Evolutionary conservation across 2,888 invertebrate species (phyloP), one percentile per base, ranked within the genome.

Genomic region (Salpingus planirostris): DNA sequence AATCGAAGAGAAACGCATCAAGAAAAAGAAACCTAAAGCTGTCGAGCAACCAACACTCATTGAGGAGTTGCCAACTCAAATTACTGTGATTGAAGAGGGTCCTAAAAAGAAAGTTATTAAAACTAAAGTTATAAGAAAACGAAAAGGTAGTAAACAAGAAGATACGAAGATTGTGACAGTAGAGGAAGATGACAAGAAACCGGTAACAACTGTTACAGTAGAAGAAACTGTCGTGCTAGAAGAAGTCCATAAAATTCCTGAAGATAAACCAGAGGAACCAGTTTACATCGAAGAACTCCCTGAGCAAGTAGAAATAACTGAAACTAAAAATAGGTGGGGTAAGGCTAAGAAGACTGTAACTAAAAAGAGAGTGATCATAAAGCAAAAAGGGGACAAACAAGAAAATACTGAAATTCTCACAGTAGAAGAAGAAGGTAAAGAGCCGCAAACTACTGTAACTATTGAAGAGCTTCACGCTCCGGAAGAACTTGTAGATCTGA

Each of bases 341-440:
- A 63, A 66, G 24, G 55, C 55, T 3, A 33, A 49, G 14, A 46
- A 52, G 13, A 50, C 50, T 26, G 59, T 58, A 15, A 51, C 61
- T 3, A 66, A 62, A 21, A 67, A 60, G 25, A 56, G 66, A 21
- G 44, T 60, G 0, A 62, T 66, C 24, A 67, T 59, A 33, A 67
- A 67, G 42, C 62, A 59, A 3, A 62, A 47, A 41, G 65, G 58
- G 34, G 49, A 54, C 25, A 61, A 57, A 44, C 56, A 65, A 23
- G 66, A 69, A 43, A 29, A 41, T 28, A 44, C 55, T 12, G 43
- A 52, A 38, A 46, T 50, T 18, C 37, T 47, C 3, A 53, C 49
- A 15, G 40, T 52, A 7, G 49, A 53, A 47, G 59, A 65, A 47
- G 66, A 67, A 31, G 65, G 64, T 12, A 54, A 60, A 33, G 53